These are phyloP conservation scores for Apogon hyalosoma DNA, from an alignment of 2,797 vertebrate genomes.

Conservation along the genomic window DNA sequence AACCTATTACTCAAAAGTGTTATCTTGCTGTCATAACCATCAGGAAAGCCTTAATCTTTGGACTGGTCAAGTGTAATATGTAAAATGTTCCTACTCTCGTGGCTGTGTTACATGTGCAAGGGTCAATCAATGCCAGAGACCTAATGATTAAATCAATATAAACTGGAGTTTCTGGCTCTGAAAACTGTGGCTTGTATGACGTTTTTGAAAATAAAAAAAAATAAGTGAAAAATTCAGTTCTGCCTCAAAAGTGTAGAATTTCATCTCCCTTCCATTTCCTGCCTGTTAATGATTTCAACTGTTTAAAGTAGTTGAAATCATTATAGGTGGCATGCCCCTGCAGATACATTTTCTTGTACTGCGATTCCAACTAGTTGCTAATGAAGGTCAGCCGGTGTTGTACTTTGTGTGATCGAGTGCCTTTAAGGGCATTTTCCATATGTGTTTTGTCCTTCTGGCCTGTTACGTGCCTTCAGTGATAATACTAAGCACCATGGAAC, in stretches of 20 bases:
- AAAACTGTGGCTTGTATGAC: constrained; percentile 7
- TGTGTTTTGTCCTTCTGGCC: constrained; percentile 26
- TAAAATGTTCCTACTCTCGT: constrained; percentile 21
- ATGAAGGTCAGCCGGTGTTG: constrained; percentile 43
- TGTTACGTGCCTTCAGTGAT: constrained; percentile 19
- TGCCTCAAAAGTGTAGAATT: not conserved
- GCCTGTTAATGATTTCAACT: not conserved
- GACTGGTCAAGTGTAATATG: constrained; percentile 57
- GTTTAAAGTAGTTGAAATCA: not conserved
- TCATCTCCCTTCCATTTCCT: not conserved
- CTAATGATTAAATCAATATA: constrained; percentile 32
- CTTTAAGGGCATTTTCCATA: constrained; percentile 33
- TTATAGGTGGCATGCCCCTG: no score
- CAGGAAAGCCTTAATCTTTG: constrained; percentile 59
- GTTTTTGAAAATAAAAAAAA: constrained; percentile 9
- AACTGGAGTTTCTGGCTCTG: constrained; percentile 23
- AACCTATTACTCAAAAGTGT: constrained; percentile 77
- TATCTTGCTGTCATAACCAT: constrained; percentile 63
- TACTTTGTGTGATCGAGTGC: constrained; percentile 11
- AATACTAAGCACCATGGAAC: not conserved
- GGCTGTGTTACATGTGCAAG: constrained; percentile 25
- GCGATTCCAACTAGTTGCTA: constrained; percentile 24
- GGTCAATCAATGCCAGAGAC: constrained; percentile 31
- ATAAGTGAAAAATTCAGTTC: not conserved
- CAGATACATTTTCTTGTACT: constrained; percentile 9